These are phyloP conservation scores for Trididemnum nubilum DNA, from an alignment of 23 tunicate genomes.

Conservation along the genomic window DNA sequence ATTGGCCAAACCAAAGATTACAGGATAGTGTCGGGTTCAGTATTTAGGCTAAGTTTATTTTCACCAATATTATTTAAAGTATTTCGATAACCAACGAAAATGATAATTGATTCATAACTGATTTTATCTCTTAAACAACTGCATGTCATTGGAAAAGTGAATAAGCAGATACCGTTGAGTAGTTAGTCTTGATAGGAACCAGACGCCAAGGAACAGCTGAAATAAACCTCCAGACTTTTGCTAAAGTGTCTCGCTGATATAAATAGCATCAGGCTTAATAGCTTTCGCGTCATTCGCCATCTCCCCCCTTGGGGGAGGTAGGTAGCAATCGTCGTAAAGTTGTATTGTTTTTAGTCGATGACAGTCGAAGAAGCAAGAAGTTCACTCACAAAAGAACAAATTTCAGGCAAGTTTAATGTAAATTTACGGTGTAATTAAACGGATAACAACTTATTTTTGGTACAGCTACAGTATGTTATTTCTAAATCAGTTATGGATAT, in stretches of 20 bases:
- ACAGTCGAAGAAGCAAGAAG: slow-evolving; percentile 95
- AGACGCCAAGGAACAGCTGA: slow-evolving; percentile 23
- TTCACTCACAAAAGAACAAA: slow-evolving; percentile 83
- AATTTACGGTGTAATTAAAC: too few relatives aligned
- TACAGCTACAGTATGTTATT: too few relatives aligned
- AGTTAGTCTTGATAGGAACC: neutral
- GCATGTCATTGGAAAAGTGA: neutral
- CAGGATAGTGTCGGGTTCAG: too few relatives aligned
- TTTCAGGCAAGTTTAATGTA: slow-evolving; percentile 53
- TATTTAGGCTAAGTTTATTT: too few relatives aligned
- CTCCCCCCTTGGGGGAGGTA: slow-evolving; percentile 27
- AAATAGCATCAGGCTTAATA: neutral
- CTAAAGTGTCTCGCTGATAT: neutral
- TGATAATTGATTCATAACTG: too few relatives aligned
- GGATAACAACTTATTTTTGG: too few relatives aligned
- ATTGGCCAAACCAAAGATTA: too few relatives aligned
- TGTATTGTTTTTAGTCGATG: slow-evolving; percentile 66
- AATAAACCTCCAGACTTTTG: neutral
- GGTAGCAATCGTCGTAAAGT: neutral
- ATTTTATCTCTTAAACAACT: neutral
- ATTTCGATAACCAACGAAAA: too few relatives aligned
- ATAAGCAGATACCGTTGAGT: neutral
- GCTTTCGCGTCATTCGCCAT: neutral
- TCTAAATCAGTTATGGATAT: too few relatives aligned
- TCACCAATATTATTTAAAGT: too few relatives aligned